Conservation (phyloP, 2,113 vertebrate species). For the Maccullochella peelii region DNA sequence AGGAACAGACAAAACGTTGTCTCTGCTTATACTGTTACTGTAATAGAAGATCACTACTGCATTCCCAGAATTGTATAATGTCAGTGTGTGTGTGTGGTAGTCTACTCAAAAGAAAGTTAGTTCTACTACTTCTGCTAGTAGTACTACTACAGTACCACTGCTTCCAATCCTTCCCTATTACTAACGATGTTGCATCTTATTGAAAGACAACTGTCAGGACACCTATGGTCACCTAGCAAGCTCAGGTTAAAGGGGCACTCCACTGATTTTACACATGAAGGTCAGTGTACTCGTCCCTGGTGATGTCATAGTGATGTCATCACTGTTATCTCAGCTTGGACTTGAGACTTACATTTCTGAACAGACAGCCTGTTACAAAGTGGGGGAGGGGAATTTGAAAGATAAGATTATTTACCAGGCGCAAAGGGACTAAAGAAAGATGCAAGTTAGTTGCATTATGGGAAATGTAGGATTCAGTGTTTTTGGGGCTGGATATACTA, state of each 20-base stretch:
- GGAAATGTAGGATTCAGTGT: not conserved
- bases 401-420: not conserved
- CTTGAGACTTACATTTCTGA: not conserved
- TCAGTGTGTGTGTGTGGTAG: not conserved
- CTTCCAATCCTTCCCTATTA: not conserved
- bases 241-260: not conserved
- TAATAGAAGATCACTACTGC: not conserved
- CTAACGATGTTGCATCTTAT: too few relatives aligned
- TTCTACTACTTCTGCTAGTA: not conserved
- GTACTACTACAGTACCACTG: not conserved
- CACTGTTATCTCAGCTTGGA: not conserved
- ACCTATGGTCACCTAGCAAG: not conserved
- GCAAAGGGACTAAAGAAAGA: not conserved
- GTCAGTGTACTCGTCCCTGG: not conserved
- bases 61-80: not conserved
- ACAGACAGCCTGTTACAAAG: not conserved
- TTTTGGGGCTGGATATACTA: not conserved
- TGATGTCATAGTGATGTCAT: not conserved
- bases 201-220: not conserved
- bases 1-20: slow-evolving; percentile 19
- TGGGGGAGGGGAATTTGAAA: not conserved
- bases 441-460: not conserved
- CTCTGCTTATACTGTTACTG: not conserved
- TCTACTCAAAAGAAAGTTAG: not conserved
- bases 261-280: not conserved